Evolutionary conservation across 2,888 invertebrate species (phyloP).

Genomic region (Netelia virgata): DNA sequence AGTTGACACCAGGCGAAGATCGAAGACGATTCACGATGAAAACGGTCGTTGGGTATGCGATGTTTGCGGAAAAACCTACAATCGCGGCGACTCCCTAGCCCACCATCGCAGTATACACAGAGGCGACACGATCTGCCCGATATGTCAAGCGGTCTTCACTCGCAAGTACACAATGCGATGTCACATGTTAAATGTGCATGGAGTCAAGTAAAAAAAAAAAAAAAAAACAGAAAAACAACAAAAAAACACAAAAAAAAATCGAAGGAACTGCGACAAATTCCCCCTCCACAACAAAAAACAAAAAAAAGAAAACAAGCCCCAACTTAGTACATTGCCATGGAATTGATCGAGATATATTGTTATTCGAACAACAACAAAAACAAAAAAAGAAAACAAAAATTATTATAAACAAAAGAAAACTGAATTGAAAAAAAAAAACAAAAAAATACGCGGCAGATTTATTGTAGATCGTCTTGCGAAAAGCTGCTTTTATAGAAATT

Average conservation of each 20-base stretch:
- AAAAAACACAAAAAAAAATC: conserved; percentile 24
- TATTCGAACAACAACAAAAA: neutral
- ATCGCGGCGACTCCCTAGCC: conserved; percentile 84
- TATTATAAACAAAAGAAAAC: neutral
- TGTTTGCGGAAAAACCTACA: conserved; percentile 85
- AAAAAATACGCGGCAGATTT: neutral
- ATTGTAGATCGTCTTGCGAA: neutral
- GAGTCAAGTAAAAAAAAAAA: conserved; percentile 77
- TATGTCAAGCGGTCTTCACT: conserved; percentile 84
- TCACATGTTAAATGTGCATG: conserved; percentile 84
- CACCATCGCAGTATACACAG: conserved; percentile 85
- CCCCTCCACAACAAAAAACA: conserved; percentile 26
- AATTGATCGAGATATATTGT: conserved; percentile 62
- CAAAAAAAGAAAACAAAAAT: neutral
- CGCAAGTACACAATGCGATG: conserved; percentile 84
- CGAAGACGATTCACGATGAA: conserved; percentile 82
- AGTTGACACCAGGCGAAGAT: conserved; percentile 78
- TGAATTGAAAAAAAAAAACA: neutral
- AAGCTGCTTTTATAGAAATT: conserved; percentile 51
- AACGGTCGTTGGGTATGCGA: conserved; percentile 84
- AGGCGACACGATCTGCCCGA: conserved; percentile 84
- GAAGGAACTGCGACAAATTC: conserved; percentile 29
- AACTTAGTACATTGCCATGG: conserved; percentile 67
- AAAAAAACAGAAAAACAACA: conserved; percentile 35
- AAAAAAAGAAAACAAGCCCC: conserved; percentile 19